phyloP scores from a whole-genome alignment of 1,140 invertebrate genomes.

The Sitodiplosis mosellana region DNA sequence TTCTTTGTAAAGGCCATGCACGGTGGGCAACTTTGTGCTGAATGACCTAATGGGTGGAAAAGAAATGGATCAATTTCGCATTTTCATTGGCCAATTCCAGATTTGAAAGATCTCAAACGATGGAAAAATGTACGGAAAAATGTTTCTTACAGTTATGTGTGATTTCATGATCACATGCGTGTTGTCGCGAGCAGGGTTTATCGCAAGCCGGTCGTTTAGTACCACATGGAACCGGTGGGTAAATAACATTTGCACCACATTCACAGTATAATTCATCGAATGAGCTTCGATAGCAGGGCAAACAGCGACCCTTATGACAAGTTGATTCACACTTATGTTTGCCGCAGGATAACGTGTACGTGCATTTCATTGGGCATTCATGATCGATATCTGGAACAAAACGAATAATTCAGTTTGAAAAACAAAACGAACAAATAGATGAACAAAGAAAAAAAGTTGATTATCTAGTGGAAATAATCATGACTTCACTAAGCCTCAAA shows the following conservation, averaged over 20 bases:
- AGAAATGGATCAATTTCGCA: no score
- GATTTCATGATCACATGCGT: slow-evolving; percentile 63
- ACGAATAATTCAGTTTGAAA: no score
- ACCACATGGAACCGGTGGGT: slow-evolving; percentile 83
- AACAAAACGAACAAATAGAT: no score
- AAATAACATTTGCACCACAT: slow-evolving; percentile 69
- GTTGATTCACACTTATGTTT: slow-evolving; percentile 71
- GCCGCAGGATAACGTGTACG: slow-evolving; percentile 62
- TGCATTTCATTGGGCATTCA: slow-evolving; percentile 66
- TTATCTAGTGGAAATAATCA: no score
- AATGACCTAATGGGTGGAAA: no score
- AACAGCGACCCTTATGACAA: slow-evolving; percentile 79
- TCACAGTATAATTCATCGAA: slow-evolving; percentile 86
- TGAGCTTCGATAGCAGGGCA: slow-evolving; percentile 61
- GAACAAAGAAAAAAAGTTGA: no score
- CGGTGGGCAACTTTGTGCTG: slow-evolving; percentile 59
- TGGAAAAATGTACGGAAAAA: slow-evolving; percentile 30
- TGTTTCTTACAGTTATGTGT: slow-evolving; percentile 48
- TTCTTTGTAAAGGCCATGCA: slow-evolving; percentile 78
- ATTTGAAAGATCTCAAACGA: slow-evolving; percentile 1
- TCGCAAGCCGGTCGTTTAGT: slow-evolving; percentile 63
- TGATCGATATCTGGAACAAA: slow-evolving; percentile 65
- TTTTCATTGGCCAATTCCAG: no score
- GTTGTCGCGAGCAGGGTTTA: slow-evolving; percentile 52
- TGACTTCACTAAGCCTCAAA: no score